Percentiles rank a stretch among this genome's conserved stretches.
Conservation (phyloP, 2,797 vertebrate species). For the Lagodon rhomboides region DNA sequence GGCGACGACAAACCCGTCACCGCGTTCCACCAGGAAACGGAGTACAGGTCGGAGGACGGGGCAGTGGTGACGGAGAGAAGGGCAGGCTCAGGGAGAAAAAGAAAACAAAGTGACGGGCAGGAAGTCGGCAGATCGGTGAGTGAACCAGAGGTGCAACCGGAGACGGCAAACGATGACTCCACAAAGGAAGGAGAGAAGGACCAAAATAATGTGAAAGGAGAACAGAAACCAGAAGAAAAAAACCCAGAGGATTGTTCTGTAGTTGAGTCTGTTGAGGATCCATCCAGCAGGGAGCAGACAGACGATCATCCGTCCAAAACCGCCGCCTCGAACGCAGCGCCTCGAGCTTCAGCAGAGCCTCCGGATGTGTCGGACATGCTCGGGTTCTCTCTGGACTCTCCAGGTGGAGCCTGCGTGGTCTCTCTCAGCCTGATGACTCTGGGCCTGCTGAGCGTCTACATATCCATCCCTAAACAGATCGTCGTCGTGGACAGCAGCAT, state of each 20-base stretch:
- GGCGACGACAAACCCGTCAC: constrained; percentile 74
- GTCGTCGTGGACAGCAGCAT: constrained; percentile 95
- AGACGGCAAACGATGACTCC: background rate
- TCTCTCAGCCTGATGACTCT: constrained; percentile 90
- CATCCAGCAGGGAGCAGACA: constrained; percentile 3
- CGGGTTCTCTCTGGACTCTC: constrained; percentile 88
- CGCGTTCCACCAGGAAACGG: constrained; percentile 84
- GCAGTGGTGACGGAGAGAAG: constrained; percentile 49
- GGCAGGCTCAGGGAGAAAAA: background rate
- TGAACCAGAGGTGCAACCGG: background rate
- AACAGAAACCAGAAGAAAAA: background rate
- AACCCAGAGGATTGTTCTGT: background rate
- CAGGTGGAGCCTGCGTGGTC: constrained; percentile 89
- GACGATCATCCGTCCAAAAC: background rate
- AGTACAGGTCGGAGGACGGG: constrained; percentile 60
- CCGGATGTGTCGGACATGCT: constrained; percentile 81
- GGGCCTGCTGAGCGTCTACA: constrained; percentile 88
- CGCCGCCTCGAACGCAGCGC: fast-evolving
- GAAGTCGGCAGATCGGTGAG: background rate
- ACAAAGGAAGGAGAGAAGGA: background rate
- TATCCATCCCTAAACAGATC: constrained; percentile 94
- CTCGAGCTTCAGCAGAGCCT: constrained; percentile 6
- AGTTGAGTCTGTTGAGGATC: constrained; percentile 6
- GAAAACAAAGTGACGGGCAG: background rate
- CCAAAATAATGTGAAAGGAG: background rate